Base-by-base conservation (phyloP, 2,888 invertebrate genomes). In the Pachliopta kotzebuea region DNA sequence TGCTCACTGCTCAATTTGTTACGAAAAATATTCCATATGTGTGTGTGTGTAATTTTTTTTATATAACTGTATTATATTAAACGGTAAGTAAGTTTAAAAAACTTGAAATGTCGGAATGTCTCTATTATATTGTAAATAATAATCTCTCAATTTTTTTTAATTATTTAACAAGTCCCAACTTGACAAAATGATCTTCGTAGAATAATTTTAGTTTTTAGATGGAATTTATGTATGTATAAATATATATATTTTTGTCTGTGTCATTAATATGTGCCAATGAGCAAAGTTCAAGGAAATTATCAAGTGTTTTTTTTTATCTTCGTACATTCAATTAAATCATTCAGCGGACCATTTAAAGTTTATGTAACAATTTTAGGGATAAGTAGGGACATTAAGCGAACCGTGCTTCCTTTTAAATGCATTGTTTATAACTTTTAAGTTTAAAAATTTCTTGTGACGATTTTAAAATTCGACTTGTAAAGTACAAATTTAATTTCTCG, bases 221-320 rank as follows among this genome's bases (percentile, higher is more conserved):
- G 54, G 53, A 76, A 66, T 74, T n/a, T 78, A 74, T 76, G 76
- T 37, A 37, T 37, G 37, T 37, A 37, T 37, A 37, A 37, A 37
- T 37, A 37, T 37, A 37, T 37, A 31, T 37, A 14, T 37, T 37
- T 37, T 37, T 75, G 76, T 78, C 75, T 86, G 90, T 90, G 90
- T 90, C 90, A 90, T 90, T 76, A 71, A 79, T 74, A 83, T 82
- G 89, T 90, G 90, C 90, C 90, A 90, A 88, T 78, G 88, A 82
- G 88, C 88, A 80, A 77, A 78, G 67, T 68, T 70, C 70, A 74
- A 76, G 70, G 74, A 61, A 57, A 50, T 50, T 42, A 37, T 31
- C 56, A 42, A 37, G 21, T 50, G 9, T 55, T 61, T 60, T 53
- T 49, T 49, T 71, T 74, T 70, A 68, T 69, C 14, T 37, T 37